Conservation (phyloP, 2,797 vertebrate genomes). For the Oryzias sinensis region DNA sequence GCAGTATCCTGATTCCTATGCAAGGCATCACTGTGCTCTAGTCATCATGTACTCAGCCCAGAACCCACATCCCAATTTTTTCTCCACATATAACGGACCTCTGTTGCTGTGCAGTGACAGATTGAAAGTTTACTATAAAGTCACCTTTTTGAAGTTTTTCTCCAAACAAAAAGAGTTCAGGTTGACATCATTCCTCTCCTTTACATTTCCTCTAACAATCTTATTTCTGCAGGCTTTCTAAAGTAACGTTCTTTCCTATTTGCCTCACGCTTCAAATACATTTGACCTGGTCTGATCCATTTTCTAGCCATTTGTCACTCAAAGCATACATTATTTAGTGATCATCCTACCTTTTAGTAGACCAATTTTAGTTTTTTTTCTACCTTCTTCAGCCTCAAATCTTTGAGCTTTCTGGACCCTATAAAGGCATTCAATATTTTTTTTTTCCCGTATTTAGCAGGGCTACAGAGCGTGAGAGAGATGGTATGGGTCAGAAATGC, state of each 20-base stretch:
- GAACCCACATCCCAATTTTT: too few relatives aligned
- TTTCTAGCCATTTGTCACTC: not conserved
- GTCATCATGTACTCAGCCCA: too few relatives aligned
- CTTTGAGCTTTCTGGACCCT: conserved; percentile 7
- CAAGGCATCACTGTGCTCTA: too few relatives aligned
- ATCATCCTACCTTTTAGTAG: not conserved
- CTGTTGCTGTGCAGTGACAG: too few relatives aligned
- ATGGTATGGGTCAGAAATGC: conserved; percentile 8
- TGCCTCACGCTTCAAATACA: not conserved
- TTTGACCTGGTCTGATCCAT: not conserved
- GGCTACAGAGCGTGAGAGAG: conserved; percentile 38
- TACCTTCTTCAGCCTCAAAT: conserved; percentile 9
- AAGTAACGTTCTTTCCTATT: not conserved
- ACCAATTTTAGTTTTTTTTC: conserved; percentile 1
- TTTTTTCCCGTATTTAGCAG: conserved; percentile 25
- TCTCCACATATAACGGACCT: too few relatives aligned
- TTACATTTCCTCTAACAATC: not conserved
- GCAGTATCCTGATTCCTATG: too few relatives aligned
- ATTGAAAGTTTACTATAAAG: too few relatives aligned
- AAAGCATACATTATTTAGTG: not conserved
- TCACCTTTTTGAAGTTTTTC: too few relatives aligned
- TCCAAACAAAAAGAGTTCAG: too few relatives aligned
- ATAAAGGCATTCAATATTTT: conserved; percentile 23
- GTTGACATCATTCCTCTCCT: not conserved
- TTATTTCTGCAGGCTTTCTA: not conserved